phyloP scores from a whole-genome alignment of 1,140 invertebrate genomes.

The Dinoponera quadriceps region DNA sequence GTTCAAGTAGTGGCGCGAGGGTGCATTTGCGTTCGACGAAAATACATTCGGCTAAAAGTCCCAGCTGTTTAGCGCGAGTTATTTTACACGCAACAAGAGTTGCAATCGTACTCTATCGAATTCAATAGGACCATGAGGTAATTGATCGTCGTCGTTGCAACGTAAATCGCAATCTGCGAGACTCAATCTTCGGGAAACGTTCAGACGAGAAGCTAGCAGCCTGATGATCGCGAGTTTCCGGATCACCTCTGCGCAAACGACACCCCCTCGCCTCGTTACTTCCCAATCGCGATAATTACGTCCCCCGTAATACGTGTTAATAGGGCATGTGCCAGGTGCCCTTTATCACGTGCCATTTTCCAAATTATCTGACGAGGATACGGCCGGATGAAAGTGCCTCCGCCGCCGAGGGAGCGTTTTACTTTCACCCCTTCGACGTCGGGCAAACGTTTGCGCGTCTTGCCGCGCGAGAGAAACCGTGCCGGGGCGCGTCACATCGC shows the following conservation, averaged over 20 bases:
- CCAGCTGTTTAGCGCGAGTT: too few species aligned
- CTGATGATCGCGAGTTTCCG: slow-evolving; percentile 8
- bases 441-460: slow-evolving; percentile 23
- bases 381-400: slow-evolving; percentile 28
- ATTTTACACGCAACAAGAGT: too few species aligned
- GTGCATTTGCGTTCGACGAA: neutral
- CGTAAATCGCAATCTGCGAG: neutral
- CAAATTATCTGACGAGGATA: slow-evolving; percentile 45
- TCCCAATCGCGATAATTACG: slow-evolving; percentile 51
- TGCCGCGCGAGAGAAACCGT: neutral
- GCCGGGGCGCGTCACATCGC: neutral
- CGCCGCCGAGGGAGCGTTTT: slow-evolving; percentile 14
- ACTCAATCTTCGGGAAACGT: neutral
- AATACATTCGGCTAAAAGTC: too few species aligned
- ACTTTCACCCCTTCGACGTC: slow-evolving; percentile 21
- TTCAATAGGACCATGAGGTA: neutral
- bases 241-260: slow-evolving; percentile 24
- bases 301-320: slow-evolving; percentile 58
- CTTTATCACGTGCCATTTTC: slow-evolving; percentile 57
- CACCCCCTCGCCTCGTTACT: slow-evolving; percentile 31
- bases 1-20: too few species aligned
- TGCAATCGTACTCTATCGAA: too few species aligned
- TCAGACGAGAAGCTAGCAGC: slow-evolving; percentile 9
- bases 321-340: slow-evolving; percentile 48
- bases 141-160: neutral